These are phyloP conservation scores for Horisme vitalbata DNA, from an alignment of 2,888 invertebrate genomes.

Conservation along the genomic window DNA sequence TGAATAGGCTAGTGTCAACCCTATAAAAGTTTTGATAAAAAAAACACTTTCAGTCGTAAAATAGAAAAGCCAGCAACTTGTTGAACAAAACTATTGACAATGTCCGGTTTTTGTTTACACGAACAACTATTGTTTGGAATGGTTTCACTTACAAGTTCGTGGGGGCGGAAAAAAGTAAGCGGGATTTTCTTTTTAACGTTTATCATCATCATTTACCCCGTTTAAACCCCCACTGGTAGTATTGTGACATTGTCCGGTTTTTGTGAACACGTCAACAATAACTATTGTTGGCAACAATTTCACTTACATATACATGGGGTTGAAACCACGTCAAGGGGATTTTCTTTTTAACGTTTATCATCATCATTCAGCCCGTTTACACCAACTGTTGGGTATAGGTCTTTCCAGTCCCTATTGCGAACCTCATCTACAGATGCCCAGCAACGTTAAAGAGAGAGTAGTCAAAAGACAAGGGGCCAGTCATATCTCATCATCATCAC, in stretches of 20 bases:
- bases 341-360: no score
- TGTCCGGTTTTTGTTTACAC: constrained; percentile 58
- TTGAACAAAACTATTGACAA: constrained; percentile 65
- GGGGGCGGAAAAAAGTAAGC: constrained; percentile 33
- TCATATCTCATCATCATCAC: no score
- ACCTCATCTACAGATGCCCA: no score
- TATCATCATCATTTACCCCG: no score
- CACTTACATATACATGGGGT: constrained; percentile 40
- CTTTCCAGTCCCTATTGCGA: no score
- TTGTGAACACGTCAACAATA: constrained; percentile 55
- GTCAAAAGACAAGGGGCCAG: no score
- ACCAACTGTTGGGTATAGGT: no score
- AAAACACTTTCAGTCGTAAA: constrained; percentile 38
- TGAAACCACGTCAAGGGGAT: constrained; percentile 28
- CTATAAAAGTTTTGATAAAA: constrained; percentile 6
- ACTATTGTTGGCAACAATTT: constrained; percentile 49
- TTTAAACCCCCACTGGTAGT: no score
- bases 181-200: no score
- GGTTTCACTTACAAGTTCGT: constrained; percentile 42
- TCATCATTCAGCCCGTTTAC: no score
- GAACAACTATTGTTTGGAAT: constrained; percentile 49
- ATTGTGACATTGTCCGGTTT: constrained; percentile 60
- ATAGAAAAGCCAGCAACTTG: constrained; percentile 63
- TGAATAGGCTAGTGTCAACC: no score
- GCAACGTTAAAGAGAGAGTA: no score